Percentiles rank a stretch among this genome's conserved stretches.
These are phyloP conservation scores for Papilio aristodemus DNA, from an alignment of 1,140 invertebrate species.

Conservation along the genomic window DNA sequence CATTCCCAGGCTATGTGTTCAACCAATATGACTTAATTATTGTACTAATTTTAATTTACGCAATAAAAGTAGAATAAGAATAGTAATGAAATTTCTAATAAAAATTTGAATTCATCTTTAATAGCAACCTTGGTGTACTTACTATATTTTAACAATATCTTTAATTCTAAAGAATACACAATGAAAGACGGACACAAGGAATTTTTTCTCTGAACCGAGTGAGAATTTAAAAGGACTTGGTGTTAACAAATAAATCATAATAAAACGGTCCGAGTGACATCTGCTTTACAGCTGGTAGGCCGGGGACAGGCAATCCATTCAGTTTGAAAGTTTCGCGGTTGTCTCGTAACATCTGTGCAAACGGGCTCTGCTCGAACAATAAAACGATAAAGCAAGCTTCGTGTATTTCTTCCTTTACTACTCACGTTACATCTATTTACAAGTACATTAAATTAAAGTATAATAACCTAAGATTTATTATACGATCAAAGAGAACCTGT, in stretches of 20 bases:
- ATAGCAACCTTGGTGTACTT: too few relatives aligned
- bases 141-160: too few relatives aligned
- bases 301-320: constrained; percentile 29
- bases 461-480: too few relatives aligned
- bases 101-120: too few relatives aligned
- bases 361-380: constrained; percentile 3
- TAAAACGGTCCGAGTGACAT: constrained; percentile 31
- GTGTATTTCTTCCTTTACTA: constrained; percentile 11
- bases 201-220: constrained; percentile 2
- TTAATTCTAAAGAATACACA: background rate
- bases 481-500: too few relatives aligned
- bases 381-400: constrained; percentile 13
- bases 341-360: constrained; percentile 27
- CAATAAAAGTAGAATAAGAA: too few relatives aligned
- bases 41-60: too few relatives aligned
- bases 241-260: constrained; percentile 35
- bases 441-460: too few relatives aligned
- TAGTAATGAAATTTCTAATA: background rate
- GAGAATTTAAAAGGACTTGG: constrained; percentile 22
- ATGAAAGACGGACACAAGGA: background rate
- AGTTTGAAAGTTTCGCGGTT: constrained; percentile 29
- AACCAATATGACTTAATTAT: too few relatives aligned
- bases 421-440: constrained; percentile 5
- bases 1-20: too few relatives aligned
- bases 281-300: constrained; percentile 31